phyloP scores from a whole-genome alignment of 1,140 invertebrate genomes.

The Brachionus manjavacas region DNA sequence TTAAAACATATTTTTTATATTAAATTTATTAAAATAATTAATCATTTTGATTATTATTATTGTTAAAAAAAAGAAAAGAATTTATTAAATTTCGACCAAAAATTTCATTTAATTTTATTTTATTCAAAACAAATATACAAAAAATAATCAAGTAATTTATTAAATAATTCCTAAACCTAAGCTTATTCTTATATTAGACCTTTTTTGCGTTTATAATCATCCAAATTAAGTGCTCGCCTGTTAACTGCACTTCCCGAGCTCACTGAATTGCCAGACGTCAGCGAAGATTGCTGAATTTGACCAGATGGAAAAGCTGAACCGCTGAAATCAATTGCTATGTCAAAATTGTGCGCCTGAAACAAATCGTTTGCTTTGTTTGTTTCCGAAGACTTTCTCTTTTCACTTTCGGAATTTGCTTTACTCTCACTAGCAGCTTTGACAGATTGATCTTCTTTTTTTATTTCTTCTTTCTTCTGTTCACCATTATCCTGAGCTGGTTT shows the following conservation, averaged over 20 bases:
- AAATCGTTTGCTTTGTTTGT: background rate
- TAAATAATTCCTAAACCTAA: background rate
- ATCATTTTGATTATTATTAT: no score
- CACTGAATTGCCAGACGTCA: background rate
- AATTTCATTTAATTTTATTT: background rate
- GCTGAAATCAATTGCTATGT: conserved; percentile 8
- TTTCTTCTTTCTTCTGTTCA: background rate
- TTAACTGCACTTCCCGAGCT: background rate
- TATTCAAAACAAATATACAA: conserved; percentile 1
- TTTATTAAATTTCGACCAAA: background rate
- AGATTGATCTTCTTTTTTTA: background rate
- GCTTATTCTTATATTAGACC: conserved; percentile 13
- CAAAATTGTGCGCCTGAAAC: conserved; percentile 37
- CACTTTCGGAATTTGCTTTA: background rate
- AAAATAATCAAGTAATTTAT: background rate
- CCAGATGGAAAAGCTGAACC: background rate
- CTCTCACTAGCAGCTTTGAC: background rate
- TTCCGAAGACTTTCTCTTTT: background rate
- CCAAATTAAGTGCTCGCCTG: conserved; percentile 28
- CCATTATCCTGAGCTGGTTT: background rate
- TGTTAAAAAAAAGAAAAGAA: background rate
- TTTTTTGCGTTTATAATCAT: conserved; percentile 39
- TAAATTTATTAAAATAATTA: background rate
- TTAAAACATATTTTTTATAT: background rate
- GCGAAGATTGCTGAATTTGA: conserved; percentile 1